Percentiles rank a stretch among this genome's conserved stretches.
These are phyloP conservation scores for Diglossa cyanea DNA, from an alignment of 2,797 vertebrate species.

Conservation along the genomic window DNA sequence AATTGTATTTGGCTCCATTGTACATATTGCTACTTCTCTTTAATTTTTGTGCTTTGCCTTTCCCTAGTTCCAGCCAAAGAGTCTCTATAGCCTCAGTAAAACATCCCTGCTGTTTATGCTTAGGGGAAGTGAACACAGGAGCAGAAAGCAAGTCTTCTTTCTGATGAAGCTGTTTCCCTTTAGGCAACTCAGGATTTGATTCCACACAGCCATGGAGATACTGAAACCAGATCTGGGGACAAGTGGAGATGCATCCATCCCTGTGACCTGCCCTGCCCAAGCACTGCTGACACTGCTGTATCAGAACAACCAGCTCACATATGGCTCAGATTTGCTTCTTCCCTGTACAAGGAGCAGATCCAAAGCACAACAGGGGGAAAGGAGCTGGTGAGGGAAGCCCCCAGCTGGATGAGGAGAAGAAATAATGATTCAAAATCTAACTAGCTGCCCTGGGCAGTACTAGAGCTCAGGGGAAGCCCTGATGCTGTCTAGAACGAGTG, in stretches of 20 bases:
- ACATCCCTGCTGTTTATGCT: not conserved
- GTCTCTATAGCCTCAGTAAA: not conserved
- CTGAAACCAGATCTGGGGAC: not conserved
- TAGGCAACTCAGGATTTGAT: not conserved
- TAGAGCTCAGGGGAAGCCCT: not conserved
- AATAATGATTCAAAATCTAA: not conserved
- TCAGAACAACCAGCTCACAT: not conserved
- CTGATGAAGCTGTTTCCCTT: not conserved
- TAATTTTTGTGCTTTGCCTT: not conserved
- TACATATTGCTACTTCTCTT: not conserved
- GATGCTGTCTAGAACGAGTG: not conserved
- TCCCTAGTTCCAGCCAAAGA: not conserved
- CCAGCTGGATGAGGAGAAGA: not conserved
- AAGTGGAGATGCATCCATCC: not conserved
- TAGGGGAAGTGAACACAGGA: fast-evolving
- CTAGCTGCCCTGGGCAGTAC: not conserved
- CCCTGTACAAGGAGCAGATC: not conserved
- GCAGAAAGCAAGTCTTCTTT: not conserved
- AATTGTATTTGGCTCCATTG: not conserved
- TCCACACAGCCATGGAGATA: not conserved
- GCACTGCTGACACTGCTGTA: not conserved
- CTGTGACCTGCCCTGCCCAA: not conserved
- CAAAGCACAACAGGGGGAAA: not conserved
- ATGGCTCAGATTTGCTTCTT: not conserved
- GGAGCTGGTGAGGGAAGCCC: not conserved